These are phyloP conservation scores for Neomorphus geoffroyi DNA, from an alignment of 2,797 vertebrate genomes.

Conservation along the genomic window DNA sequence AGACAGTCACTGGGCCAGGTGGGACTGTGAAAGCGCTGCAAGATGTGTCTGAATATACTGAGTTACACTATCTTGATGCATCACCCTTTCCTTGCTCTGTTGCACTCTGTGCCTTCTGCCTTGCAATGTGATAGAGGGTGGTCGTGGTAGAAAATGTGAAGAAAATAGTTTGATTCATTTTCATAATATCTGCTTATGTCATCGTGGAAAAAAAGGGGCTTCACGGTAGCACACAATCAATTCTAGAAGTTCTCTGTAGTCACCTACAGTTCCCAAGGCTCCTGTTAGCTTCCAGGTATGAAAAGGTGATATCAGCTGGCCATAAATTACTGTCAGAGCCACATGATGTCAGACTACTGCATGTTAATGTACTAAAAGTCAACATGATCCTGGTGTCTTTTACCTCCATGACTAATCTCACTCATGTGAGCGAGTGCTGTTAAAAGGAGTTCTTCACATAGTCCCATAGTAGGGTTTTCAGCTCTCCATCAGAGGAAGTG, in stretches of 20 bases:
- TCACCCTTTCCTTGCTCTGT: not conserved
- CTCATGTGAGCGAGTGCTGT: not conserved
- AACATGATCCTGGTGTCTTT: not conserved
- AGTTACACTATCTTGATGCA: not conserved
- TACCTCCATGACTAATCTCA: not conserved
- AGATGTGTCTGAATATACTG: not conserved
- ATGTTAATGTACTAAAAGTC: not conserved
- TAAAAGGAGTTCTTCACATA: not conserved
- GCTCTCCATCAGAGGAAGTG: not conserved
- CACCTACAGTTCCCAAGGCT: not conserved
- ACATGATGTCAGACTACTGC: not conserved
- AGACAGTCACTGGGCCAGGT: not conserved
- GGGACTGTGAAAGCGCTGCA: not conserved
- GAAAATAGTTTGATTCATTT: not conserved
- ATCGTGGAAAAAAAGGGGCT: not conserved
- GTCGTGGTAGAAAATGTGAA: not conserved
- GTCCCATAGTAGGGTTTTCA: not conserved
- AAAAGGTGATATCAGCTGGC: not conserved
- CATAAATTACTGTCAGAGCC: slow-evolving; percentile 8
- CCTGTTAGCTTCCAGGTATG: not conserved
- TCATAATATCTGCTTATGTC: not conserved
- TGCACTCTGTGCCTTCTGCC: not conserved
- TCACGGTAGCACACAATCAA: not conserved
- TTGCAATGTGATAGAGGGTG: not conserved
- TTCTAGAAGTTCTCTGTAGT: not conserved